Percentiles rank a stretch among this genome's conserved stretches.
These are phyloP conservation scores for Passer domesticus DNA, from an alignment of 2,113 vertebrate species.

Conservation along the genomic window DNA sequence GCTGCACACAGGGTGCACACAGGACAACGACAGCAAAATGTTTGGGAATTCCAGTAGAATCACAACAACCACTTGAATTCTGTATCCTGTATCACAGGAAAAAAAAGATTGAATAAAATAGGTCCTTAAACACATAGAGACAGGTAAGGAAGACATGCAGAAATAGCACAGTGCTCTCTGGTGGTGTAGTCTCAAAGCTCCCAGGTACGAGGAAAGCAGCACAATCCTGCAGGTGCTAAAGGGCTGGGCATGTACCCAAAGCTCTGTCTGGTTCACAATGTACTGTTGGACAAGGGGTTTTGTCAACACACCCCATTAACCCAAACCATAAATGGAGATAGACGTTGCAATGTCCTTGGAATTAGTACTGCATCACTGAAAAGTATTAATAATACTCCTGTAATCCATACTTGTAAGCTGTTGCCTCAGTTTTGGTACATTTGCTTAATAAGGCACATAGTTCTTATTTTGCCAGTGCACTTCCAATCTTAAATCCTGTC, in stretches of 20 bases:
- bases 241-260: background rate
- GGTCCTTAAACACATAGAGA: background rate
- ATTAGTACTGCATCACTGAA: background rate
- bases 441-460: background rate
- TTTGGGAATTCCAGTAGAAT: background rate
- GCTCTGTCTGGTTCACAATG: background rate
- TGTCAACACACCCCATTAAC: background rate
- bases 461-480: background rate
- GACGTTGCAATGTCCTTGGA: background rate
- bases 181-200: background rate
- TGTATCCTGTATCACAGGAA: background rate
- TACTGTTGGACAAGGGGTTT: background rate
- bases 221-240: background rate
- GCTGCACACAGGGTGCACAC: background rate
- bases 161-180: constrained; percentile 21
- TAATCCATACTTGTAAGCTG: background rate
- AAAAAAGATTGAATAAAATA: background rate
- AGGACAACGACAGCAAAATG: background rate
- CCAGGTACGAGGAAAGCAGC: background rate
- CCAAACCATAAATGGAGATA: background rate
- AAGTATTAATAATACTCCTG: background rate
- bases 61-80: background rate
- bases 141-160: background rate
- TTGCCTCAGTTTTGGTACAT: background rate
- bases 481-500: constrained; percentile 16